These are phyloP conservation scores for Stichodactyla mertensii DNA, from an alignment of 64 coral and sea anemone species.

Conservation along the genomic window DNA sequence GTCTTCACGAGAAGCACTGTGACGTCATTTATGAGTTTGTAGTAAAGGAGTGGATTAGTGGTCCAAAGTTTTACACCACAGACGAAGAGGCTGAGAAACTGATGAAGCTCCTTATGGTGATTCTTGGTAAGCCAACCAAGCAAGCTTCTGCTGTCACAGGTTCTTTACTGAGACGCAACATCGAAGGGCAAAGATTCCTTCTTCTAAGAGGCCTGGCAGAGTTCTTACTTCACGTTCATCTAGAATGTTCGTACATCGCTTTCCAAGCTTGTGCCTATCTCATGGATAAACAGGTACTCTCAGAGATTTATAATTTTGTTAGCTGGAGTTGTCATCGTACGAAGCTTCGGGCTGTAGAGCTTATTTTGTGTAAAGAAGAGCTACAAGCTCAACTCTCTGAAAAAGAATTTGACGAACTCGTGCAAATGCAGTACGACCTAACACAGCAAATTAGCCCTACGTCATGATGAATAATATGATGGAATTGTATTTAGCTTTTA, in stretches of 20 bases:
- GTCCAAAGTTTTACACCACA: conserved; percentile 53
- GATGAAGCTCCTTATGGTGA: conserved; percentile 73
- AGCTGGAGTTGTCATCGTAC: conserved; percentile 16
- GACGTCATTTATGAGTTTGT: conserved; percentile 84
- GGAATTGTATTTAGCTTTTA: too few species aligned
- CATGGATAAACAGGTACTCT: conserved; percentile 43
- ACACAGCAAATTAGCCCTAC: neutral
- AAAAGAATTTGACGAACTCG: conserved; percentile 43
- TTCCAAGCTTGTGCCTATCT: conserved; percentile 62
- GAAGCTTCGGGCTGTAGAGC: conserved; percentile 42
- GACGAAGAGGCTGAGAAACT: conserved; percentile 57
- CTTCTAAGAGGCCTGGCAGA: conserved; percentile 32
- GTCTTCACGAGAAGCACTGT: conserved; percentile 55
- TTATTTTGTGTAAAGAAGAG: conserved; percentile 65
- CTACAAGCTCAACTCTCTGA: conserved; percentile 51
- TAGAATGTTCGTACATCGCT: conserved; percentile 53
- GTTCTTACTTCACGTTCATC: conserved; percentile 63
- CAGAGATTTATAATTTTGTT: conserved; percentile 46
- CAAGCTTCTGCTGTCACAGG: conserved; percentile 65
- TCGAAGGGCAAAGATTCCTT: conserved; percentile 38
- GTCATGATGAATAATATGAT: neutral
- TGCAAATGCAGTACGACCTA: conserved; percentile 16
- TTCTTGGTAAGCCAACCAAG: conserved; percentile 75
- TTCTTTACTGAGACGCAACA: conserved; percentile 13
- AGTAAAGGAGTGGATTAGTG: conserved; percentile 48